Percentiles rank a stretch among this genome's conserved stretches.
These are phyloP conservation scores for Macrotrachela quadricornifera DNA, from an alignment of 1,140 invertebrate genomes.

Conservation along the genomic window DNA sequence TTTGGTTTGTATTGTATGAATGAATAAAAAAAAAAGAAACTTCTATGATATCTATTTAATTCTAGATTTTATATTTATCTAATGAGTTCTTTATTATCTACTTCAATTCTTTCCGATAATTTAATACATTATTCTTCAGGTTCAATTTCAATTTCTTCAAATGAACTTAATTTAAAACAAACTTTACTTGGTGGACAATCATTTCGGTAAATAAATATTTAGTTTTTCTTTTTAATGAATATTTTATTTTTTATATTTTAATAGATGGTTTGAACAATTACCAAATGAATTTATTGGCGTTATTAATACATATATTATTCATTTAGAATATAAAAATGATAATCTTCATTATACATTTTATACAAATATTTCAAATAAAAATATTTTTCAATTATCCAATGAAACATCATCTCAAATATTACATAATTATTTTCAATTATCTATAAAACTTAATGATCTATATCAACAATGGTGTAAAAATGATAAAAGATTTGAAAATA, in stretches of 20 bases:
- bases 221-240: no score
- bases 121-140: no score
- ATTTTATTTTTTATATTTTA: background rate
- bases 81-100: no score
- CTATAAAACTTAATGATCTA: background rate
- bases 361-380: background rate
- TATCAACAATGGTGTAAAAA: slow-evolving; percentile 1
- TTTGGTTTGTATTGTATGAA: no score
- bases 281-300: slow-evolving; percentile 2
- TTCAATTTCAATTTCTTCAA: no score
- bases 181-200: slow-evolving; percentile 3
- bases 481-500: background rate
- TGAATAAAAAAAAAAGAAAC: no score
- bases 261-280: background rate
- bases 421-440: slow-evolving; percentile 3
- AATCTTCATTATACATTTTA: background rate
- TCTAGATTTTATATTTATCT: no score
- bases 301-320: background rate
- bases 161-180: slow-evolving; percentile 4
- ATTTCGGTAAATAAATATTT: background rate
- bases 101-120: no score
- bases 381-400: background rate
- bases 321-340: background rate
- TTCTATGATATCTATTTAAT: no score
- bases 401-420: background rate